Base-by-base conservation (phyloP, 2,797 vertebrate genomes). In the Sciaenops ocellatus region DNA sequence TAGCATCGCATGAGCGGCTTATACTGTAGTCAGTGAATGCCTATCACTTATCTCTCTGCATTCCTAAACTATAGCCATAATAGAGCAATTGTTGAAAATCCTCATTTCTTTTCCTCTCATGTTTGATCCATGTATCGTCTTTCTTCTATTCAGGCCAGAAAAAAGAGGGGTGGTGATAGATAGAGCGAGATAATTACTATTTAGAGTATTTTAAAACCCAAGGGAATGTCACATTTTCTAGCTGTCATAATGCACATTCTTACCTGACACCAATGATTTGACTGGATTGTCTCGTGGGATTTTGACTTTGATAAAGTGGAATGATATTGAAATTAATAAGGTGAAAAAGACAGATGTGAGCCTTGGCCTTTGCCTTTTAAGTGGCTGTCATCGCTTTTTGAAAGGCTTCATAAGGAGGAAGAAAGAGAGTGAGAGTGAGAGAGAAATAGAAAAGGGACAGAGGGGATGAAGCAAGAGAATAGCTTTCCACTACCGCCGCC, bases 281-380 rank as follows among this genome's bases (percentile, higher is more conserved):
- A 68, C 56, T 51, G 65, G 59, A 73, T 68, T 75, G 76, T 87
- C 91, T 83, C 83, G 13, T 1, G 5, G 81, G 90, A 86, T 64
- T 87, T 78, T 82, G 82, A 84, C 86, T 87, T 77, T 83, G 80
- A 89, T 82, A 78, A 88, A 83, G 72, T 17, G 22, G 84, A 74
- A 79, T 78, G 76, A 90, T 85, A 84, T 74, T 83, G 80, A 91
- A 92, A 92, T 94, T 87, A 91, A 90, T 81, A 91, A 87, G 85
- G 82, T 89, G 80, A 90, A 90, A 81, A 50, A 74, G 88, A 87
- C 73, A 80, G 84, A 85, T 88, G 78, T 80, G 73, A 75, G 75
- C 61, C 46, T 65, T 90, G 87, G 85, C 84, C 84, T 91, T 86
- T 91, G 85, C 69, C 81, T 92, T 90, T 89, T 86, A 90, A 90